A percentile compares a stretch with the other conserved stretches of the same genome.
These are phyloP conservation scores for Hylaeus volcanicus DNA, from an alignment of 1,140 invertebrate species.

Conservation along the genomic window DNA sequence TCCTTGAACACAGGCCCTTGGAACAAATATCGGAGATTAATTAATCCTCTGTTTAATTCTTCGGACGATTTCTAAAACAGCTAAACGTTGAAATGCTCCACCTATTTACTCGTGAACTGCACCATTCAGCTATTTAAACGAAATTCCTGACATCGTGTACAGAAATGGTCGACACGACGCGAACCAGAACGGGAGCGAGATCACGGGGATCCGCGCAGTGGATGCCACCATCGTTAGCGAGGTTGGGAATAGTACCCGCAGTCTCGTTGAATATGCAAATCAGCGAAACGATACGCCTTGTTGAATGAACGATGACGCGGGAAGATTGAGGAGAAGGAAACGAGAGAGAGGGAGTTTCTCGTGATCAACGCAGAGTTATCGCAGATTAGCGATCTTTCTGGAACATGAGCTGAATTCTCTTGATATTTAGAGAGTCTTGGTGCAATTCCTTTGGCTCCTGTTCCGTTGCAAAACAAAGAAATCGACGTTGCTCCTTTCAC, in stretches of 20 bases:
- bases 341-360: not conserved
- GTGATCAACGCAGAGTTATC: not conserved
- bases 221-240: not conserved
- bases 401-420: not conserved
- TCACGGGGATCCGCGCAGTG: not conserved
- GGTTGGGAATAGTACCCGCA: not conserved
- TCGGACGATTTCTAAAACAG: no score
- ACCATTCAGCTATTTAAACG: no score
- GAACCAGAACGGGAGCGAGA: not conserved
- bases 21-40: no score
- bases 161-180: not conserved
- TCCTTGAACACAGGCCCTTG: no score
- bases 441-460: no score
- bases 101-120: no score
- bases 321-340: not conserved
- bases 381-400: not conserved
- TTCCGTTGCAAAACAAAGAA: no score
- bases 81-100: no score
- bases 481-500: no score
- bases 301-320: not conserved
- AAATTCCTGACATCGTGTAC: no score
- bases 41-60: no score
- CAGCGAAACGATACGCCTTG: not conserved
- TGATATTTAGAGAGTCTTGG: not conserved
- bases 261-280: not conserved